Percentiles rank a stretch among this genome's conserved stretches.
Conservation (phyloP, 2,888 invertebrate genomes). For the Agrochola macilenta region DNA sequence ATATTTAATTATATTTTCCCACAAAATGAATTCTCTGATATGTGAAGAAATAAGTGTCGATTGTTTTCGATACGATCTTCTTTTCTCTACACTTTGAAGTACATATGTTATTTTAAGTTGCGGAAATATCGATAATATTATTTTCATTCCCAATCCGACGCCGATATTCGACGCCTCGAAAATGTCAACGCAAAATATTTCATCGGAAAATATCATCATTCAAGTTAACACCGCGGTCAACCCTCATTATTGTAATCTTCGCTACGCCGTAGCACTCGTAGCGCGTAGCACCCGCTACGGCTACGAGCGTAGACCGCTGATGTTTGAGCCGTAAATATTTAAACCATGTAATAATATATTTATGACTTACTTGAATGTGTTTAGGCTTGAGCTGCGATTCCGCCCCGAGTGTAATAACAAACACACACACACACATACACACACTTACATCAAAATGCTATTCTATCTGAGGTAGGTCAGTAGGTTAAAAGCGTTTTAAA, state of each 20-base stretch:
- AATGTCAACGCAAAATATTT: background rate
- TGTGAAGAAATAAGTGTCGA: background rate
- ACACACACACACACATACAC: background rate
- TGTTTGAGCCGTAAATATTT: background rate
- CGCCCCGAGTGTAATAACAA: background rate
- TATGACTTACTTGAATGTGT: background rate
- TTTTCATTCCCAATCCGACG: background rate
- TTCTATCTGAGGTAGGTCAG: background rate
- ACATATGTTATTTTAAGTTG: background rate
- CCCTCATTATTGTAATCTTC: conserved; percentile 1
- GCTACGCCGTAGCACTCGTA: conserved; percentile 38
- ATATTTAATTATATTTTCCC: background rate
- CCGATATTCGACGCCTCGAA: background rate
- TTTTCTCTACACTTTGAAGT: background rate
- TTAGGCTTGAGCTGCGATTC: background rate
- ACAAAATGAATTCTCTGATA: background rate
- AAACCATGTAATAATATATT: background rate
- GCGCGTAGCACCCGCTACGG: conserved; percentile 25
- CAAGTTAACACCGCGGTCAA: conserved; percentile 1
- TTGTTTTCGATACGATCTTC: background rate
- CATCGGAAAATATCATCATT: background rate
- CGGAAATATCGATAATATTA: background rate
- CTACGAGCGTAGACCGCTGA: conserved; percentile 4
- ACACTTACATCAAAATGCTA: background rate
- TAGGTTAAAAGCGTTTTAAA: background rate